Evolutionary conservation across 2,888 invertebrate species (phyloP).

Genomic region (Heliconius charithonia): DNA sequence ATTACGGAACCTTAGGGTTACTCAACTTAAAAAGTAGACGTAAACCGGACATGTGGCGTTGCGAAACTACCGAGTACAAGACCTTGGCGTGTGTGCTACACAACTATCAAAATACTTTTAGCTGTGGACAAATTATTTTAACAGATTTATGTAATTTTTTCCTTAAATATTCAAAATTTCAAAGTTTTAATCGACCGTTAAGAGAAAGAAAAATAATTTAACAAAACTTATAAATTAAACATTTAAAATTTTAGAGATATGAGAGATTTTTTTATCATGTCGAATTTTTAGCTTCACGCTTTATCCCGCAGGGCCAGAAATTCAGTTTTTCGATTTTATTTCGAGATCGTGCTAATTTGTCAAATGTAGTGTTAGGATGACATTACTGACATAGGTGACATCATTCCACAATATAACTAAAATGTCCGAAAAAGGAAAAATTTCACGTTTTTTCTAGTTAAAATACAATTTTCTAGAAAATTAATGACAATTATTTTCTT

Average conservation of each 20-base stretch:
- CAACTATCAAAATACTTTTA: conserved; percentile 7
- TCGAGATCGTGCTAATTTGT: background rate
- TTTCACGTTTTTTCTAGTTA: background rate
- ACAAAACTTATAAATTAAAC: no score
- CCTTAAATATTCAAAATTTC: background rate
- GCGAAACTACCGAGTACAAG: conserved; percentile 31
- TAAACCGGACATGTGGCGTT: conserved; percentile 44
- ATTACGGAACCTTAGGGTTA: conserved; percentile 18
- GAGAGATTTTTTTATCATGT: background rate
- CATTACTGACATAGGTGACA: background rate
- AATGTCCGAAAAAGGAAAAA: background rate
- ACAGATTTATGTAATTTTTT: background rate
- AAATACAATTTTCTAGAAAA: background rate
- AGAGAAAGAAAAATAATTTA: no score
- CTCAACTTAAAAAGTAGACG: conserved; percentile 26
- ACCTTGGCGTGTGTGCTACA: conserved; percentile 40
- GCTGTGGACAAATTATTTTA: background rate
- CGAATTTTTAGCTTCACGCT: background rate
- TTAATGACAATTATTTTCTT: background rate
- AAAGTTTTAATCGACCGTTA: no score
- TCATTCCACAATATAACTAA: background rate
- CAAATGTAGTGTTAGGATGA: background rate
- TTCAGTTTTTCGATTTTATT: no score
- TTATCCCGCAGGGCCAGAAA: background rate
- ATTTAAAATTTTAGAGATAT: no score